Evolutionary conservation across 2,797 vertebrate species (phyloP), one percentile per base, ranked within the genome.

Genomic region (Mergus octosetaceus): DNA sequence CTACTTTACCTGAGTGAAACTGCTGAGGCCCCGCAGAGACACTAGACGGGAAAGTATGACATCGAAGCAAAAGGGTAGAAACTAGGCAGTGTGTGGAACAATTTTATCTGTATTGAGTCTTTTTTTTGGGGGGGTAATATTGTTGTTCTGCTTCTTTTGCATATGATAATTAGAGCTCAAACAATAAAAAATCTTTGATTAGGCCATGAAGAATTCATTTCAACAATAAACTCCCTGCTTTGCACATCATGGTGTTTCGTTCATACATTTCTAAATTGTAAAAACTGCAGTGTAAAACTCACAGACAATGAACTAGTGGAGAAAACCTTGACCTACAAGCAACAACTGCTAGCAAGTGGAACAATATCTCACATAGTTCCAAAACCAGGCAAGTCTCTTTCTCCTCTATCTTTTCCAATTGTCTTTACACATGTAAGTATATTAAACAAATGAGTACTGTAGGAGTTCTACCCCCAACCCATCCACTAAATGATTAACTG

Each of bases 401-500:
- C 36, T 14, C 76, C 60, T 51, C 70, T 60, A 61, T 5, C 18
- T 95, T 93, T 95, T 90, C 68, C 60, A 68, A 76, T 83, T 95
- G 81, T 95, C 85, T 93, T 93, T 96, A 94, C 73, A 45, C 43
- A 45, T 10, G 19, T 45, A 57, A n/a, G 28, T 34, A 30, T 87
- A 89, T 84, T 89, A 84, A 79, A 62, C 58, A 96, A 94, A 90
- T 86, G 54, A 92, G 62, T 97, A 91, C 57, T 71, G 38, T 56
- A 74, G 32, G 49, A 66, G 45, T 93, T 83, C 62, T 90, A 79
- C 69, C 81, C 77, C 64, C 30, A 28, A 39, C n/a, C 71, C 84
- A 96, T 74, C 75, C 70, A 88, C 87, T 95, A 97, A 96, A 96
- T 88, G 92, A 92, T 97, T 94, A 95, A 95, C 93, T 95, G 92